Base-by-base conservation (phyloP, 2,113 vertebrate genomes). In the Takifugu bimaculatus region DNA sequence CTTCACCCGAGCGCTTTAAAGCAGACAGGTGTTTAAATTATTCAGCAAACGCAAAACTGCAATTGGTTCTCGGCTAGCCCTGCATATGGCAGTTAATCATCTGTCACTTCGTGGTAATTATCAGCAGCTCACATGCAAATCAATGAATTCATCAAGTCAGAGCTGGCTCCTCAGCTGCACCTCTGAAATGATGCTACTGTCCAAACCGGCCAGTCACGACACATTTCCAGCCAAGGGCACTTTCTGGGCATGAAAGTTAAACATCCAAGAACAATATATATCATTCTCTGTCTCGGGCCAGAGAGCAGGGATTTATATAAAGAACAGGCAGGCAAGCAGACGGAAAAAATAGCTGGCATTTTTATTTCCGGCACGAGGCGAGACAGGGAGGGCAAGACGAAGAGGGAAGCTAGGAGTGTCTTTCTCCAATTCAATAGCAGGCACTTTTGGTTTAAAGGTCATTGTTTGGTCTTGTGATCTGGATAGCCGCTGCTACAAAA, bases 401-500 rank as follows among this genome's bases (percentile, higher is more conserved):
- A 65, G 60, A 78, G 54, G 47, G 66, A 62, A 65, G 72, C 80
- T 78, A 72, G 73, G 76, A 73, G 63, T 77, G 71, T 78, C 81
- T 82, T 81, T 78, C 72, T 74, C 48, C 59, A 50, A 50, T 72
- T 72, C 32, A 4, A 75, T 51, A 63, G 52, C 72, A 81, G 81
- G 75, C 65, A 72, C 72, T 78, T 80, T 77, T 67, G 74, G 77
- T 83, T 72, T 70, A 79, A 82, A 65, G 82, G 82, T 83, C 78
- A 86, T 89, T 87, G 80, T 89, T 87, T 85, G 79, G 76, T 80
- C 74, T 60, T 72, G 75, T 86, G 82, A 84, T 82, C 80, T 84
- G 75, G 74, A 80, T 83, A 82, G 81, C 79, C 65, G 39, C 59
- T 78, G 79, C 79, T 61, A 72, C 80, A 83, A 74, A 72, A 59